These are phyloP conservation scores for Phoebastria nigripes DNA, from an alignment of 2,797 vertebrate species.

Conservation along the genomic window DNA sequence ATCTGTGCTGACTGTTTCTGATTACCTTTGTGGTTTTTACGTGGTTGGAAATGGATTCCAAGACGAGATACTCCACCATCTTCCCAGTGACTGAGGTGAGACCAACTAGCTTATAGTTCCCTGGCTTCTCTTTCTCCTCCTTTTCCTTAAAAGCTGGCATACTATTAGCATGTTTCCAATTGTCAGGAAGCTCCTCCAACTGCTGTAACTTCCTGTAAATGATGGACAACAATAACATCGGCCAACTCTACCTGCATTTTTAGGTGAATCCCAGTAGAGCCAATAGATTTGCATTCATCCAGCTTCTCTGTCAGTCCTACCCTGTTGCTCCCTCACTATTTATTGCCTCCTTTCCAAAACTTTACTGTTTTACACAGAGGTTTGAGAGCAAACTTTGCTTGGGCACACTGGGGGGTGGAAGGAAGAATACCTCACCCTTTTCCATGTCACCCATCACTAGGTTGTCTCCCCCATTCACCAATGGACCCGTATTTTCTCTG, in stretches of 20 bases:
- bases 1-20: not conserved
- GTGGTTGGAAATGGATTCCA: not conserved
- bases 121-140: not conserved
- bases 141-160: not conserved
- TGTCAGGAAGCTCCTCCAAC: not conserved
- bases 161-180: not conserved
- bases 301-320: not conserved
- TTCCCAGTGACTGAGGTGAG: not conserved
- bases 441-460: not conserved
- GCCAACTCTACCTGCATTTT: not conserved
- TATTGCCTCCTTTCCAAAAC: not conserved
- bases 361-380: not conserved
- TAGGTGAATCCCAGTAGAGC: not conserved
- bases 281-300: not conserved
- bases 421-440: not conserved
- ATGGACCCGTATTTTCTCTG: not conserved
- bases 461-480: not conserved
- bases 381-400: not conserved
- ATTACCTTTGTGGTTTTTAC: not conserved
- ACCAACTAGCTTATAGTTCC: not conserved
- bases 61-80: not conserved
- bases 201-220: not conserved
- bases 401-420: not conserved
- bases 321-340: not conserved
- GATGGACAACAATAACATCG: not conserved